A percentile compares a stretch with the other conserved stretches of the same genome.
Evolutionary conservation across 1,140 invertebrate genomes (phyloP).

Genomic region (Trachymyrmex septentrionalis): DNA sequence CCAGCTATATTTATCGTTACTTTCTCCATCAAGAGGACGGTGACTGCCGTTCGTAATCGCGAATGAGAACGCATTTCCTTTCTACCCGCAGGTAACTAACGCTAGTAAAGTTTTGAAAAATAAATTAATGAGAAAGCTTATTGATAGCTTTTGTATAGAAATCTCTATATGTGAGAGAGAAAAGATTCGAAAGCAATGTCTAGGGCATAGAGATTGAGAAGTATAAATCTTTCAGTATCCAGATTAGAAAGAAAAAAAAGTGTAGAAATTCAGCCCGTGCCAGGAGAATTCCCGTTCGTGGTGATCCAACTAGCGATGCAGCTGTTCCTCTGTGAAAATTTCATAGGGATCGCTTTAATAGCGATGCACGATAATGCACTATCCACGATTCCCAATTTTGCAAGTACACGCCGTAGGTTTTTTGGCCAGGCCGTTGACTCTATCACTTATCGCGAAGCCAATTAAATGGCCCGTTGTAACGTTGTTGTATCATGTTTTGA

Average conservation of each 20-base stretch:
- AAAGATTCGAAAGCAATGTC: background rate
- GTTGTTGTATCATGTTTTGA: conserved; percentile 50
- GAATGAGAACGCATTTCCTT: background rate
- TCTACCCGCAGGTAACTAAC: background rate
- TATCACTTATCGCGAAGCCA: conserved; percentile 48
- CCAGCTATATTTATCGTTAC: conserved; percentile 46
- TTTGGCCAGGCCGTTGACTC: conserved; percentile 16
- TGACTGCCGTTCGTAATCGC: conserved; percentile 25
- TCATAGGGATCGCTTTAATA: conserved; percentile 3
- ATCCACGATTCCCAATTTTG: conserved; percentile 33
- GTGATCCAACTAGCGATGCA: conserved; percentile 12
- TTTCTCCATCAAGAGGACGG: conserved; percentile 35
- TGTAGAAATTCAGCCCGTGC: conserved; percentile 1
- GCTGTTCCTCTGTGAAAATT: background rate
- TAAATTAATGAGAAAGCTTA: conserved; percentile 4
- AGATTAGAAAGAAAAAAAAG: background rate
- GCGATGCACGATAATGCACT: conserved; percentile 34
- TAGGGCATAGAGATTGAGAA: background rate
- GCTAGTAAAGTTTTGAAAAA: background rate
- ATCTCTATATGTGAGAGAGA: background rate
- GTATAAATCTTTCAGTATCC: conserved; percentile 4
- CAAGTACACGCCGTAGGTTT: conserved; percentile 15
- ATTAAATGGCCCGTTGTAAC: conserved; percentile 65
- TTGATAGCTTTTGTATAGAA: background rate
- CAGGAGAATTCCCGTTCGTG: conserved; percentile 1